These are phyloP conservation scores for Hymenopus coronatus DNA, from an alignment of 2,888 invertebrate species.

Conservation along the genomic window DNA sequence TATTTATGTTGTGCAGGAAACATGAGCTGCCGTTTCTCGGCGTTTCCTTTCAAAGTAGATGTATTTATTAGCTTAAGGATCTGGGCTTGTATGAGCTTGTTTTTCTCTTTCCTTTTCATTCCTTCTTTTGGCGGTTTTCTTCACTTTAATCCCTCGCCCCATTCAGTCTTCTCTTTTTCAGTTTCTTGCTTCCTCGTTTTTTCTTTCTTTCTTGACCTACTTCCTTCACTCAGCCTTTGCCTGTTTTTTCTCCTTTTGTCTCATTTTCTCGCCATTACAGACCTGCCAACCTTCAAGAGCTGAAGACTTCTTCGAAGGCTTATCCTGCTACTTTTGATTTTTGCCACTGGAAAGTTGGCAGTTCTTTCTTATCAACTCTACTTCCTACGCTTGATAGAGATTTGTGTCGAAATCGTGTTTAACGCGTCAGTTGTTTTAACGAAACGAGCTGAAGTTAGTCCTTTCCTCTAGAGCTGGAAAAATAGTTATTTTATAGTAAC, in stretches of 20 bases:
- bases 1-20: neutral
- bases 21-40: neutral
- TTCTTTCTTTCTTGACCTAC: neutral
- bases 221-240: neutral
- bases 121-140: neutral
- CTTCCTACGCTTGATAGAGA: too few species aligned
- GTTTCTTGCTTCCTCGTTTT: neutral
- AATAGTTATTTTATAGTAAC: too few species aligned
- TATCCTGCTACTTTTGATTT: too few species aligned
- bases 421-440: too few species aligned
- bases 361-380: too few species aligned
- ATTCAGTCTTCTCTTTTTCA: neutral
- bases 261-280: neutral
- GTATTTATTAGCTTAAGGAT: neutral
- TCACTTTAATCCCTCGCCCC: neutral
- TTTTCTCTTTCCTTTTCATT: neutral
- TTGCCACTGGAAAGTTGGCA: too few species aligned
- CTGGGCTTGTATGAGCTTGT: neutral
- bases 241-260: neutral
- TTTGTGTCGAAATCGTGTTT: too few species aligned
- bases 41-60: neutral
- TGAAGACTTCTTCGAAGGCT: neutral
- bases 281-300: neutral
- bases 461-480: too few species aligned
- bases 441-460: too few species aligned